Evolutionary conservation across 2,888 invertebrate genomes (phyloP).

Genomic region (Hemaris fuciformis): DNA sequence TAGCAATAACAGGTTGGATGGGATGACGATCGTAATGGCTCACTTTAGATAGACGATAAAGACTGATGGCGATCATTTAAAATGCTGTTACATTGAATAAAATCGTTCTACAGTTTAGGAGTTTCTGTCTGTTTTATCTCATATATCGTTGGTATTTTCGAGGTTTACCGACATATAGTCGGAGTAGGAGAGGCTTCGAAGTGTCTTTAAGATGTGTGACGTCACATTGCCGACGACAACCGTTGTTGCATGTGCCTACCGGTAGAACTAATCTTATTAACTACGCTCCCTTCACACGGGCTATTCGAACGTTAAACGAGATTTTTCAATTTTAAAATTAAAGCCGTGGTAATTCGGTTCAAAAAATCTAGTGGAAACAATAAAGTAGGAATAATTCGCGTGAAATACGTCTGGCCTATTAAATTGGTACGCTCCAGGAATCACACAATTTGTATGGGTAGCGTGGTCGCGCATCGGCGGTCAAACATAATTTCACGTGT

Average conservation of each 20-base stretch:
- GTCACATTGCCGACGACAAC: no score
- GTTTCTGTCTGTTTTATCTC: no score
- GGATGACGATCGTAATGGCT: background rate
- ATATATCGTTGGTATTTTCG: no score
- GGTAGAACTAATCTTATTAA: no score
- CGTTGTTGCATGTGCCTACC: no score
- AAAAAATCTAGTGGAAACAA: conserved; percentile 6
- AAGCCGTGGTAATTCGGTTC: background rate
- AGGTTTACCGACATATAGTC: no score
- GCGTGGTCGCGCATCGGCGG: conserved; percentile 1
- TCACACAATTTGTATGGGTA: background rate
- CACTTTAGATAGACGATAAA: background rate
- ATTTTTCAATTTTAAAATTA: background rate
- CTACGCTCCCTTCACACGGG: no score
- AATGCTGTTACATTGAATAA: background rate
- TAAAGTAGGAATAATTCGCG: background rate
- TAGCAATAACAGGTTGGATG: background rate
- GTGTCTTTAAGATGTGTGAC: no score
- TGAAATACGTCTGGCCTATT: background rate
- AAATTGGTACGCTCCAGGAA: background rate
- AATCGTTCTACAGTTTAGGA: background rate
- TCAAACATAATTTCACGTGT: background rate
- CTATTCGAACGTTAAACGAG: background rate
- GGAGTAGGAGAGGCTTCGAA: no score
- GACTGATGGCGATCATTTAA: background rate